A percentile compares a stretch with the other conserved stretches of the same genome.
Conservation (phyloP, 2,113 vertebrate species). For the Pyxicephalus adspersus region DNA sequence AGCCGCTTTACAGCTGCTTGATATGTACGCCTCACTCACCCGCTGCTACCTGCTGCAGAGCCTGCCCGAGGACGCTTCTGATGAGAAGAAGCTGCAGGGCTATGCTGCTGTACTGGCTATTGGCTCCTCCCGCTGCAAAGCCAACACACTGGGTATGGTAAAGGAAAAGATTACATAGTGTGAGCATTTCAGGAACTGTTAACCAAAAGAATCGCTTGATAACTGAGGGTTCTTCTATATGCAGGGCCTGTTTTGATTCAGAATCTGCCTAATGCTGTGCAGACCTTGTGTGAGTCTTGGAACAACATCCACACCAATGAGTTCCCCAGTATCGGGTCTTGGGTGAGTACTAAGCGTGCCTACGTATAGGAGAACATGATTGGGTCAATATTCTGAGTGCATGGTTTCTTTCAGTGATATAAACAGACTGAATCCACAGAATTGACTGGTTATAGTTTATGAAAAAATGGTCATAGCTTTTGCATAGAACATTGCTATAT, state of each 20-base stretch:
- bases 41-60: conserved; percentile 93
- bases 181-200: not conserved
- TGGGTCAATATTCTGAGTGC: no score
- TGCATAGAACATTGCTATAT: no score
- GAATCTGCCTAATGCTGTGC: conserved; percentile 89
- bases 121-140: conserved; percentile 91
- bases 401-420: no score
- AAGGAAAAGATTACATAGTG: no score
- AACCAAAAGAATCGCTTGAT: not conserved
- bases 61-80: conserved; percentile 82
- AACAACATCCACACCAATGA: conserved; percentile 95
- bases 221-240: conserved; percentile 6
- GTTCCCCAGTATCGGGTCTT: conserved; percentile 96
- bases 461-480: no score
- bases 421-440: no score
- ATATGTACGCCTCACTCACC: conserved; percentile 89
- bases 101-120: conserved; percentile 92
- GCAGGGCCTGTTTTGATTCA: conserved; percentile 87
- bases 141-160: conserved; percentile 86
- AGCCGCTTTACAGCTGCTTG: conserved; percentile 90
- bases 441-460: no score
- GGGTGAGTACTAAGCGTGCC: conserved; percentile 76
- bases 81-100: conserved; percentile 87
- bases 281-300: conserved; percentile 92
- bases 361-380: no score